These are phyloP conservation scores for Neodiprion lecontei DNA, from an alignment of 1,140 invertebrate species.

Conservation along the genomic window DNA sequence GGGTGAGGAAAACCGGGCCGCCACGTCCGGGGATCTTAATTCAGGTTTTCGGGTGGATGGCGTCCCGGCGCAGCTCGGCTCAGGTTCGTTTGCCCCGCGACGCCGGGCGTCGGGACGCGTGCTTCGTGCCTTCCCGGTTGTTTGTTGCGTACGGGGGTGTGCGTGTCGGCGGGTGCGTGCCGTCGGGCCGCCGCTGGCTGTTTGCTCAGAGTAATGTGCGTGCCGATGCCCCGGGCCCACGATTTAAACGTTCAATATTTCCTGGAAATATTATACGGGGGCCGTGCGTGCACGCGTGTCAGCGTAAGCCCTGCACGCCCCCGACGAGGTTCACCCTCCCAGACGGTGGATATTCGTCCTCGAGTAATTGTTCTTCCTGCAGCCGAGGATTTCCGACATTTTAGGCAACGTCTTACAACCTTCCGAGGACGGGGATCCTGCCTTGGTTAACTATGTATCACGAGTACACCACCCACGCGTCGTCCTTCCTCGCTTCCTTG, in stretches of 20 bases:
- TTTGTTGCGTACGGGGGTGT: slow-evolving; percentile 44
- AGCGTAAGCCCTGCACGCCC: no score
- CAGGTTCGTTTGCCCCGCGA: no score
- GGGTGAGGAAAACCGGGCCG: background rate
- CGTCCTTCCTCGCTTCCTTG: no score
- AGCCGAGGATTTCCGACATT: no score
- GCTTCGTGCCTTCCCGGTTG: slow-evolving; percentile 37
- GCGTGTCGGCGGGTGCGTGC: slow-evolving; percentile 34
- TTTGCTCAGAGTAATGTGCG: slow-evolving; percentile 20
- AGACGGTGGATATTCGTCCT: no score
- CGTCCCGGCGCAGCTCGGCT: background rate
- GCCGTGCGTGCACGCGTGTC: background rate
- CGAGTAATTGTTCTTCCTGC: no score
- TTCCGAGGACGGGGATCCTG: no score
- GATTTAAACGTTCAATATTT: slow-evolving; percentile 41
- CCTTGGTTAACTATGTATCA: no score
- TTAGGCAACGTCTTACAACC: no score
- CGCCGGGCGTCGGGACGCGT: background rate
- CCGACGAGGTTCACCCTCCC: no score
- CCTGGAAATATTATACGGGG: slow-evolving; percentile 32
- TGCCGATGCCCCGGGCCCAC: slow-evolving; percentile 27
- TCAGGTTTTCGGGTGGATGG: background rate
- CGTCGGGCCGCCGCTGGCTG: slow-evolving; percentile 13
- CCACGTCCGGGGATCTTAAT: background rate
- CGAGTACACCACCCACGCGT: no score